Base-by-base conservation (phyloP, 2,888 invertebrate genomes). In the Coleophora flavipennella region DNA sequence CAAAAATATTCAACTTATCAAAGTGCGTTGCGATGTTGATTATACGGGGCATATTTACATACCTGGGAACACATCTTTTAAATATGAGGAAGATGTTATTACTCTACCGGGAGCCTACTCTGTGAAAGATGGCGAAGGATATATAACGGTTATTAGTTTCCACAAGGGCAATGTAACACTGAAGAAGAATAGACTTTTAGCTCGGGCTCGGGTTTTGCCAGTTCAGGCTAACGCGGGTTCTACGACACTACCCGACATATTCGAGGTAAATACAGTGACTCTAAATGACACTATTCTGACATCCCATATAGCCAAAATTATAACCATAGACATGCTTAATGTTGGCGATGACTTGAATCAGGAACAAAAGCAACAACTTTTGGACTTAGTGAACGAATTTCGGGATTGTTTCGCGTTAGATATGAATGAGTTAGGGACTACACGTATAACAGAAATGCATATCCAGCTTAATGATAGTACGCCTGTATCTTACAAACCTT, bases 391-490 rank as follows among this genome's bases (percentile, higher is more conserved):
- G n/a, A 41, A 41, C 36, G 28, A 35, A 2, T 45, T 35, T 31
- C 14, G 44, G 12, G 35, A 41, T 13, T 44, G 44, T 41, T 47
- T 47, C 27, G 41, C 47, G 12, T 28, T 36, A 8, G 32, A 45
- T 28, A 12, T 44, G 25, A 7, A 10, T 9, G 37, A 37, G 25
- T 25, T 46, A 13, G 46, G 46, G 8, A 13, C 28, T 7, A 41
- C 43, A 26, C 11, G 35, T 20, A 20, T 41, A 13, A 13, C 39
- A 4, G 41, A 46, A 36, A 40, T 46, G 42, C 25, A 28, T 13
- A 38, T 46, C n/a, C n/a, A 25, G 13, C 13, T 46, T 25, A 20
- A 29, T 12, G 42, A 44, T 27, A n/a, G 38, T 7, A 37, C 36
- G 2, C 45, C 45, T 3, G 39, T 45, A 2, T 29, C 33, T 9